Base-by-base conservation (phyloP, 2,113 vertebrate genomes). In the Galemys pyrenaicus region DNA sequence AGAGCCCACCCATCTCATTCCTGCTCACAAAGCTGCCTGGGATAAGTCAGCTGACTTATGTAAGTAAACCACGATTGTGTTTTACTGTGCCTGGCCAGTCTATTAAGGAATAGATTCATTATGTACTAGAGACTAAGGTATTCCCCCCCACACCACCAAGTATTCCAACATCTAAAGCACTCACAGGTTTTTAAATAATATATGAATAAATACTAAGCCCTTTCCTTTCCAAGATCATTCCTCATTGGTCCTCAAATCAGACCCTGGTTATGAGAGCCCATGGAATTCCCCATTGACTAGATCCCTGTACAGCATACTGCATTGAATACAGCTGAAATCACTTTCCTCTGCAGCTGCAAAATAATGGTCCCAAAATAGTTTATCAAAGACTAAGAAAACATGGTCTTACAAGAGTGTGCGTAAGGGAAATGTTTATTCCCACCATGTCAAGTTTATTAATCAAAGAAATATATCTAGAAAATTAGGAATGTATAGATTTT, bases 141-240 rank as follows among this genome's bases (percentile, higher is more conserved):
- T 86, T 91, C 94, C 30, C 32, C 4, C 6, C 24, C 37, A 41
- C 37, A 81, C 22, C n/a, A n/a, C n/a, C n/a, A n/a, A 75, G 30
- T 65, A 24, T 35, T 58, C 67, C 87, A 87, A 90, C 17, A 67
- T 73, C 81, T 78, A 77, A 91, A 95, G 56, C 54, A 83, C 58
- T 92, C 65, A 81, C 11, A 84, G 2, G 9, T 54, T 92, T 95
- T 85, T 89, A 73, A 96, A 96, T 94, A 95, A 96, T 84, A n/a
- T 77, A 82, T 89, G 67, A 95, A 30, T 28, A 89, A 95, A n/a
- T 62, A 73, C 9, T 37, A 6, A 19, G 41, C 15, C 2, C 11
- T 79, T 92, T 94, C 9, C 24, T 82, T 41, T 79, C 71, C 37
- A 19, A 85, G n/a, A 8, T 58, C 79, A 70, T 22, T 60, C 11